These are phyloP conservation scores for Lacanobia oleracea DNA, from an alignment of 2,888 invertebrate species.

Conservation along the genomic window DNA sequence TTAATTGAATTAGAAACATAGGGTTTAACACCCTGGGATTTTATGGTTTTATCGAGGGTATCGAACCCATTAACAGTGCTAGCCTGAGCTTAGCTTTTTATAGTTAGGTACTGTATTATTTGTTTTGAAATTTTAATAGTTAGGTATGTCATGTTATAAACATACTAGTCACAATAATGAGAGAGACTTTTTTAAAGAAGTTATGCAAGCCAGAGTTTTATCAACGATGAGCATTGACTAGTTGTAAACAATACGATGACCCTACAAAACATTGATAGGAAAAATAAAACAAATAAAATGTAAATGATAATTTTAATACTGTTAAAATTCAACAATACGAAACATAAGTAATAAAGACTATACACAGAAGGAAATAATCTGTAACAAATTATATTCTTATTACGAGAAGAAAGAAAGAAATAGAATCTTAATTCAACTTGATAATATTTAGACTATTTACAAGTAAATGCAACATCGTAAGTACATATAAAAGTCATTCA, in stretches of 20 bases:
- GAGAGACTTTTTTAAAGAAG: not conserved
- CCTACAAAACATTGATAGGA: constrained; percentile 16
- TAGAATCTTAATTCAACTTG: constrained; percentile 47
- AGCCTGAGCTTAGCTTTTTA: not conserved
- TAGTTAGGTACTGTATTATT: no score
- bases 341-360: constrained; percentile 83
- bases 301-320: constrained; percentile 85
- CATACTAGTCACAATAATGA: not conserved
- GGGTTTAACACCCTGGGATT: not conserved
- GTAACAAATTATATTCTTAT: constrained; percentile 69
- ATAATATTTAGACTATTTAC: constrained; percentile 58
- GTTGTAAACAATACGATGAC: constrained; percentile 22
- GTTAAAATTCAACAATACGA: constrained; percentile 90
- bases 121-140: not conserved
- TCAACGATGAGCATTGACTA: constrained; percentile 29
- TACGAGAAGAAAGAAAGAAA: constrained; percentile 48
- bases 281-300: constrained; percentile 53
- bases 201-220: constrained; percentile 23
- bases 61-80: not conserved
- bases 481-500: constrained; percentile 57
- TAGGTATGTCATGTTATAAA: no score
- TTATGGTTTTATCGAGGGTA: not conserved
- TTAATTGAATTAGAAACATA: constrained; percentile 1
- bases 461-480: constrained; percentile 64
- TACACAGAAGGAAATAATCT: constrained; percentile 81